These are phyloP conservation scores for Dinocampus coccinellae DNA, from an alignment of 2,888 invertebrate species.

Conservation along the genomic window DNA sequence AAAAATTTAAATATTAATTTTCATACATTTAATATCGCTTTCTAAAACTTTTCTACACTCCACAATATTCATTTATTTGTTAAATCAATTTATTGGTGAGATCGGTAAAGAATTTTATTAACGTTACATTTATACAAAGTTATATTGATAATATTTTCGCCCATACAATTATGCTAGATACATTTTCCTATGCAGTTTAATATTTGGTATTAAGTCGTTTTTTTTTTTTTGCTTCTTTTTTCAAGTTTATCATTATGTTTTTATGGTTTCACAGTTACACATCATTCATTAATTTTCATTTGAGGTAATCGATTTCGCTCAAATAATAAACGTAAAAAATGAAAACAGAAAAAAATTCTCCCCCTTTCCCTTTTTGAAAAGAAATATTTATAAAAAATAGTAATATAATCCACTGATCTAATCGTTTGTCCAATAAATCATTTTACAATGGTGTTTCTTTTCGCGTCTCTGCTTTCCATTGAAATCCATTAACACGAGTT, in stretches of 20 bases:
- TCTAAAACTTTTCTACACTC: conserved; percentile 36
- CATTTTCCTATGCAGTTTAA: conserved; percentile 63
- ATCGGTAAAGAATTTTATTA: conserved; percentile 65
- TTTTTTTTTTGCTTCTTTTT: conserved; percentile 33
- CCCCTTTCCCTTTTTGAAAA: conserved; percentile 55
- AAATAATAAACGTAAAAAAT: conserved; percentile 62
- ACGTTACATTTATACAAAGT: conserved; percentile 67
- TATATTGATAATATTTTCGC: conserved; percentile 57
- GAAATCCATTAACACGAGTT: conserved; percentile 78
- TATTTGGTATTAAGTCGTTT: conserved; percentile 64
- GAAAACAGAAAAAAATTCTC: conserved; percentile 64
- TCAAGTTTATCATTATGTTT: not conserved
- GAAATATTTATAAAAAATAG: not conserved
- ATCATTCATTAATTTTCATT: conserved; percentile 58
- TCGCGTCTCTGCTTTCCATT: conserved; percentile 75
- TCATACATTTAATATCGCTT: not conserved
- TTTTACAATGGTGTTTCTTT: conserved; percentile 83
- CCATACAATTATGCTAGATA: conserved; percentile 58
- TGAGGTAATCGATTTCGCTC: conserved; percentile 68
- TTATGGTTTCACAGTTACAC: conserved; percentile 29
- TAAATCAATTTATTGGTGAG: conserved; percentile 55
- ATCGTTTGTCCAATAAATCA: conserved; percentile 50
- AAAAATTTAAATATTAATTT: not conserved
- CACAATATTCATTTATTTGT: conserved; percentile 29
- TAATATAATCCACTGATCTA: not conserved